Percentiles rank a stretch among this genome's conserved stretches.
Conservation (phyloP, 2,888 invertebrate species). For the Tipula vernalis region DNA sequence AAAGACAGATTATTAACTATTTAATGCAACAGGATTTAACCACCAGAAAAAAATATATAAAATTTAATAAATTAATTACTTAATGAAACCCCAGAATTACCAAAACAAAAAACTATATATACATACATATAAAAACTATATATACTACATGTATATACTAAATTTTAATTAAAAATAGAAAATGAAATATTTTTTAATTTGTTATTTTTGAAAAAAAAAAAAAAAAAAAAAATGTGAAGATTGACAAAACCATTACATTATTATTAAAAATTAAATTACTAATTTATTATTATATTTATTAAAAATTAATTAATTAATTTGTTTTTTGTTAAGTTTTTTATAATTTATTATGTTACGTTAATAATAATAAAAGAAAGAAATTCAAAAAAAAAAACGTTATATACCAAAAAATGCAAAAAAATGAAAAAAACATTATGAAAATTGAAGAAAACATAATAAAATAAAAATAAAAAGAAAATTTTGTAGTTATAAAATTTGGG, state of each 20-base stretch:
- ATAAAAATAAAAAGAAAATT: not conserved
- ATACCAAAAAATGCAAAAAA: not conserved
- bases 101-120: not conserved
- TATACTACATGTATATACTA: not conserved
- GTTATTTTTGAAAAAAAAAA: not conserved
- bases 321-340: conserved; percentile 4
- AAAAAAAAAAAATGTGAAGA: not conserved
- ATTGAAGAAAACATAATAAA: not conserved
- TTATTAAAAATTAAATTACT: not conserved
- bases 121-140: not conserved
- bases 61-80: not conserved
- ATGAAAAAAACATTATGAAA: not conserved
- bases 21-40: not conserved
- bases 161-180: not conserved
- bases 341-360: not conserved
- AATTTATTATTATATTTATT: not conserved
- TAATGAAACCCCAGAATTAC: not conserved
- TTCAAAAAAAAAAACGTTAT: not conserved
- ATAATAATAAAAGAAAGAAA: not conserved
- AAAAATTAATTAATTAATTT: not conserved
- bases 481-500: not conserved
- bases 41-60: not conserved
- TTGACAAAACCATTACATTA: not conserved
- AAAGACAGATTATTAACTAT: not conserved
- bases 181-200: not conserved